Percentiles rank a stretch among this genome's conserved stretches.
Conservation (phyloP, 1,140 invertebrate species). For the Bombus waltoni region DNA sequence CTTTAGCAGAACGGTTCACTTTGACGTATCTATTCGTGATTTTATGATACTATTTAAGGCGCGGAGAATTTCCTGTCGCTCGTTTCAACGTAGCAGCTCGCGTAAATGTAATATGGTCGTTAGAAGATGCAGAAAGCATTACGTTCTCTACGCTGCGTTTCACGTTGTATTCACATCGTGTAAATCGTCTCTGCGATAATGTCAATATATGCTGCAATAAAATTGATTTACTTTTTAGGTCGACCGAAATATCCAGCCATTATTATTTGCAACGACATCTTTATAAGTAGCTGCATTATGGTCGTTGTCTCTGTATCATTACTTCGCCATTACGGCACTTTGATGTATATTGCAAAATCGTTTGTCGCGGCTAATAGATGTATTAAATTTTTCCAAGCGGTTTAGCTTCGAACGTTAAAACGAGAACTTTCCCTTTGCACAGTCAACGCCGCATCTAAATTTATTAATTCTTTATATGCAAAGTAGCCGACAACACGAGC, state of each 20-base stretch:
- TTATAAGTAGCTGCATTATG: not conserved
- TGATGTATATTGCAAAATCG: not conserved
- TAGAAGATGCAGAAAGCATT: not conserved
- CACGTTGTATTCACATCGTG: not conserved
- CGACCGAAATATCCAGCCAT: not conserved
- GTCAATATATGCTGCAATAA: conserved; percentile 16
- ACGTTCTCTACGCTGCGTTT: not conserved
- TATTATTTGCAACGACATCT: not conserved
- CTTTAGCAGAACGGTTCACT: not conserved
- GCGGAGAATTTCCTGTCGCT: not conserved
- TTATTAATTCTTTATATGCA: not conserved
- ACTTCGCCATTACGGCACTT: not conserved
- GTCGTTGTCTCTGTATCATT: not conserved
- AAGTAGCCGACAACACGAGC: not conserved
- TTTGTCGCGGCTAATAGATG: not conserved
- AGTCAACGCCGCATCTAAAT: not conserved
- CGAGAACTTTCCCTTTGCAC: not conserved
- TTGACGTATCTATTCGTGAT: not conserved
- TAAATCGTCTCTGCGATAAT: not conserved
- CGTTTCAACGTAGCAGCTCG: not conserved
- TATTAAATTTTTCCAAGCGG: not conserved
- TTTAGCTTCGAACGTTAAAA: not conserved
- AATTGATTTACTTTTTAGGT: conserved; percentile 6
- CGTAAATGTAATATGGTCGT: not conserved
- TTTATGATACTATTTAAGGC: not conserved